Base-by-base conservation (phyloP, 2,113 vertebrate species). In the Hipposideros armiger region DNA sequence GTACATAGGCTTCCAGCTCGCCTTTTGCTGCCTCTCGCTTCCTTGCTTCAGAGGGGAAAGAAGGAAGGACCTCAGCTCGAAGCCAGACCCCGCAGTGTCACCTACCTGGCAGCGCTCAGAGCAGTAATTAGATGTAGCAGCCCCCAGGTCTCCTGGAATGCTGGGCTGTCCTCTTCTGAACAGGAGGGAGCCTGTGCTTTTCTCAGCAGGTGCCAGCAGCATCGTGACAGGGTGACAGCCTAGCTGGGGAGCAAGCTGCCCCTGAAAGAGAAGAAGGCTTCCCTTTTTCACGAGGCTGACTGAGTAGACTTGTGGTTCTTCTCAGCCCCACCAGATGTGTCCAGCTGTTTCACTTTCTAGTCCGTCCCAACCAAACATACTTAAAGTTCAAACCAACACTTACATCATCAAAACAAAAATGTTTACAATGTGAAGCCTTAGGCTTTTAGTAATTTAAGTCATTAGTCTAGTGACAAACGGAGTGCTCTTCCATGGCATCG, bases 331-430 rank as follows among this genome's bases (percentile, higher is more conserved):
- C 92, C 95, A 95, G 94, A 92, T 97, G 88, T 45, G 60, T 66
- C 91, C 97, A 97, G 97, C 95, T 96, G 97, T 85, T 92, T 45
- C 5, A 15, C 32, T 74, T 62, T 84, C 72, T 94, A 4, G n/a
- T 84, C 66, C 6, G 4, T 94, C 60, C 90, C 67, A 93, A 90
- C 26, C 47, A 91, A 84, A 83, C 80, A 84, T 60, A 69, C 81
- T 90, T 91, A 26, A 83, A 91, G 66, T 92, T 97, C 94, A 95
- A 81, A 96, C 88, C 66, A 95, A 56, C 84, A 95, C 87, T 96
- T 95, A 92, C 81, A 90, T 95, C 92, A 95, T 87, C 95, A 95
- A 70, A 96, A 76, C 69, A 87, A 70, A 94, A 95, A 70, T 92
- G 70, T 95, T 96, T 93, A 72, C 70, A 77, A 0, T 40, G 20